phyloP scores from a whole-genome alignment of 2,113 vertebrate genomes.

The Hucho hucho region DNA sequence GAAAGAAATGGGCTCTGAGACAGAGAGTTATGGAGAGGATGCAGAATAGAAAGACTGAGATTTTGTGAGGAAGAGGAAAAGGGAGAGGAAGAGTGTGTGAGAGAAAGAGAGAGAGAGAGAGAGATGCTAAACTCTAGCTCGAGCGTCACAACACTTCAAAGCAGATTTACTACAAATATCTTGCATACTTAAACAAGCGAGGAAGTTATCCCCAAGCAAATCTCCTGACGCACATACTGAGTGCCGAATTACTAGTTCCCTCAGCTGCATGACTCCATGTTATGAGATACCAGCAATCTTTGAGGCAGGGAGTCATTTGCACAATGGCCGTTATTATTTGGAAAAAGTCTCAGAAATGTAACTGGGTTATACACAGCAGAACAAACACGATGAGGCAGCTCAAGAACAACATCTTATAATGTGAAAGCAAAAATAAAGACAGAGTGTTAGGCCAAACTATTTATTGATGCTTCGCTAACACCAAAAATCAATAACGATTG shows the following conservation, averaged over 20 bases:
- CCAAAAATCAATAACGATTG: too few species aligned
- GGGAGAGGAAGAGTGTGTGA: neutral
- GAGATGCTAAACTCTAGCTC: neutral
- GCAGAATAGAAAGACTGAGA: neutral
- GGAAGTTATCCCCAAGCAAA: constrained; percentile 21
- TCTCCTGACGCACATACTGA: constrained; percentile 19
- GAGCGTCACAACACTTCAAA: constrained; percentile 25
- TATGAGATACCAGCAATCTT: constrained; percentile 6
- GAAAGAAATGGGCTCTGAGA: neutral
- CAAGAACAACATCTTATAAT: too few species aligned
- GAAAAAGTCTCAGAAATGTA: constrained; percentile 18
- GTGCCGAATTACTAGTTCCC: constrained; percentile 19
- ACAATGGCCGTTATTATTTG: constrained; percentile 22
- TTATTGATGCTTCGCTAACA: too few species aligned
- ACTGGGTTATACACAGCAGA: constrained; percentile 20
- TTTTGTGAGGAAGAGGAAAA: neutral
- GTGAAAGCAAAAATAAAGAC: too few species aligned
- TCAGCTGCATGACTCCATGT: constrained; percentile 1
- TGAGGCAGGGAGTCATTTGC: neutral
- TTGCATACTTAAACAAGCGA: constrained; percentile 32
- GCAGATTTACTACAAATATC: constrained; percentile 26
- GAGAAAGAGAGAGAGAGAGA: neutral
- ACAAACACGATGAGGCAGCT: neutral
- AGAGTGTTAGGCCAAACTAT: too few species aligned
- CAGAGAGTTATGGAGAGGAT: neutral